Percentiles rank a stretch among this genome's conserved stretches.
Conservation (phyloP, 2,113 vertebrate genomes). For the Scolopax mira region DNA sequence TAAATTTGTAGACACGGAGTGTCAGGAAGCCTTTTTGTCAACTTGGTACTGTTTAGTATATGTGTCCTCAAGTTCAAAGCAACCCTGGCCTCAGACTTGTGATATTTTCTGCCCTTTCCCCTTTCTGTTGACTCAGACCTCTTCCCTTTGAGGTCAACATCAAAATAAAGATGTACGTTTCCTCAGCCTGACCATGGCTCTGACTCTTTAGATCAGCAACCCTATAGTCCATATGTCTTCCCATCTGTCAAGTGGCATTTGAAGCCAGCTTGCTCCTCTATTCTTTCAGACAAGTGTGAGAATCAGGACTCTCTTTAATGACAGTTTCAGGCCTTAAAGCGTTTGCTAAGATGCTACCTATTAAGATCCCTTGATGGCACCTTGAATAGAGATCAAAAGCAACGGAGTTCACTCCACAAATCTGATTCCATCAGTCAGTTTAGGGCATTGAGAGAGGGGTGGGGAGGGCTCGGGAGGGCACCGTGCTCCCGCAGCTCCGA, state of each 20-base stretch:
- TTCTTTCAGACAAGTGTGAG: conserved; percentile 73
- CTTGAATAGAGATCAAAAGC: conserved; percentile 73
- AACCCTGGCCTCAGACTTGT: conserved; percentile 42
- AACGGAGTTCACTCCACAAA: conserved; percentile 41
- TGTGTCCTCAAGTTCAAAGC: conserved; percentile 72
- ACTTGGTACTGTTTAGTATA: conserved; percentile 27
- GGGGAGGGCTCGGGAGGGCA: conserved; percentile 22
- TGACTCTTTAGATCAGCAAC: conserved; percentile 68
- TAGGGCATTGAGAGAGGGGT: conserved; percentile 44
- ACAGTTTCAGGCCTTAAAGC: conserved; percentile 45
- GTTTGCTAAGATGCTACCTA: conserved; percentile 48
- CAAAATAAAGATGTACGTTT: conserved; percentile 72
- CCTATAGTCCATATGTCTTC: conserved; percentile 70
- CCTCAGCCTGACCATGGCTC: conserved; percentile 60
- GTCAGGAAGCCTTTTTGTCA: conserved; percentile 69
- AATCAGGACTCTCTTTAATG: conserved; percentile 60
- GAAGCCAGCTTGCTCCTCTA: conserved; percentile 62
- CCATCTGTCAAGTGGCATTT: conserved; percentile 70
- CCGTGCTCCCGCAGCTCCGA: neutral
- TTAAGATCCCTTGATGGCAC: conserved; percentile 66
- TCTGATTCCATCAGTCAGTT: conserved; percentile 39
- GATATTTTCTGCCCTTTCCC: conserved; percentile 70
- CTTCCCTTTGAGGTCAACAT: conserved; percentile 72
- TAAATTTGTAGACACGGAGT: conserved; percentile 51
- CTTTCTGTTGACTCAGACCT: conserved; percentile 63